phyloP scores from a whole-genome alignment of 2,113 vertebrate genomes.

The Neogale vison region DNA sequence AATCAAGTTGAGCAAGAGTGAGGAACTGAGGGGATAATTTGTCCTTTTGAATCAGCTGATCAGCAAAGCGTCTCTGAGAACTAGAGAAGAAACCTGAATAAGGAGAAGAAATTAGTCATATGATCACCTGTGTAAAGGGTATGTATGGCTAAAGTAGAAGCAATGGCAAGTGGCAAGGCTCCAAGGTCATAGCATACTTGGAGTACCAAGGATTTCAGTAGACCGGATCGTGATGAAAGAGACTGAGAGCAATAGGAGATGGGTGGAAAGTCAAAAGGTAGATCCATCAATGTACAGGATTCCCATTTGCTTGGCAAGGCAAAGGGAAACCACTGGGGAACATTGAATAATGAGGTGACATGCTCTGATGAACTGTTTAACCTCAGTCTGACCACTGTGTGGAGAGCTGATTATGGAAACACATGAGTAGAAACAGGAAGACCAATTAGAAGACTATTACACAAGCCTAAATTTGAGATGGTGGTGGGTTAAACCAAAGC shows the following conservation, averaged over 20 bases:
- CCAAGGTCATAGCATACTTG: not conserved
- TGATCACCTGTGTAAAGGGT: not conserved
- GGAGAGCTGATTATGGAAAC: not conserved
- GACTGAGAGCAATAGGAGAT: no score
- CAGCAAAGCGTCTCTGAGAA: not conserved
- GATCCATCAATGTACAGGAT: no score
- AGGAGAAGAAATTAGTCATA: not conserved
- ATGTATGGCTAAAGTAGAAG: not conserved
- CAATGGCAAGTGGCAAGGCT: not conserved
- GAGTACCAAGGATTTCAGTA: not conserved
- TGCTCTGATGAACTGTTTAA: not conserved
- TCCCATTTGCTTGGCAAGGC: not conserved
- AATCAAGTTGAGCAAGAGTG: not conserved
- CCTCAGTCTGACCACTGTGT: not conserved
- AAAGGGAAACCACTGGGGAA: not conserved
- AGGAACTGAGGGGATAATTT: not conserved
- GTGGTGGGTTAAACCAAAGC: constrained; percentile 20
- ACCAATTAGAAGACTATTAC: constrained; percentile 24
- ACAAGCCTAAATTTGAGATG: constrained; percentile 2
- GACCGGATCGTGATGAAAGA: not conserved
- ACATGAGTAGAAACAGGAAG: not conserved
- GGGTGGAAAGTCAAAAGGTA: not conserved
- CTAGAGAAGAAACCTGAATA: not conserved
- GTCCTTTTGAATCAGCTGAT: not conserved
- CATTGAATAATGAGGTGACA: not conserved